A percentile compares a stretch with the other conserved stretches of the same genome.
Evolutionary conservation across 2,888 invertebrate species (phyloP).

Genomic region (Acholoe squamosa): DNA sequence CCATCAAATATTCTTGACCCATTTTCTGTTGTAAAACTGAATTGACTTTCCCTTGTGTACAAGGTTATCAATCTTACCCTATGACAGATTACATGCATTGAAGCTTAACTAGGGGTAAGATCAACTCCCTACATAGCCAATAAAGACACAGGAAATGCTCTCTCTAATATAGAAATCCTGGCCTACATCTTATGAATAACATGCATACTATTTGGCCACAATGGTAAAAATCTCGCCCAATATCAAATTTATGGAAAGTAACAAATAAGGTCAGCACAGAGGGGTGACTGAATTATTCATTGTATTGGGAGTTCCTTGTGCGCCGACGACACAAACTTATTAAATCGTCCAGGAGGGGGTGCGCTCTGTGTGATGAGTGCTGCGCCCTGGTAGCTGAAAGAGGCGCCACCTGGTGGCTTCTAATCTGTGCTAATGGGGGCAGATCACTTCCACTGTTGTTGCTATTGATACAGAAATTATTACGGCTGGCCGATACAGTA

Average conservation of each 20-base stretch:
- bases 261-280: slow-evolving; percentile 47
- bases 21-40: no score
- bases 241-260: slow-evolving; percentile 58
- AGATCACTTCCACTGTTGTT: not conserved
- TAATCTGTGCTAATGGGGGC: slow-evolving; percentile 24
- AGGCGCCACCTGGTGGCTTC: slow-evolving; percentile 24
- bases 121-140: no score
- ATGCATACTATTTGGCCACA: slow-evolving; percentile 63
- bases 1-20: no score
- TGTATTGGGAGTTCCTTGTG: not conserved
- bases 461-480: no score
- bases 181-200: not conserved
- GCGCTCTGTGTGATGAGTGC: not conserved
- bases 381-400: not conserved
- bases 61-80: no score
- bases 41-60: no score
- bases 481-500: no score
- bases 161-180: slow-evolving; percentile 13
- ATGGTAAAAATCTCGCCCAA: not conserved
- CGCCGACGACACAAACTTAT: not conserved
- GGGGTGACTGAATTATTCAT: slow-evolving; percentile 58
- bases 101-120: no score
- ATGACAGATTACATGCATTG: no score
- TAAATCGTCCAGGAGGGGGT: slow-evolving; percentile 21
- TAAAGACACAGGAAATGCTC: no score